A percentile compares a stretch with the other conserved stretches of the same genome.
Conservation (phyloP, 2,113 vertebrate genomes). For the Eulacestoma nigropectus region DNA sequence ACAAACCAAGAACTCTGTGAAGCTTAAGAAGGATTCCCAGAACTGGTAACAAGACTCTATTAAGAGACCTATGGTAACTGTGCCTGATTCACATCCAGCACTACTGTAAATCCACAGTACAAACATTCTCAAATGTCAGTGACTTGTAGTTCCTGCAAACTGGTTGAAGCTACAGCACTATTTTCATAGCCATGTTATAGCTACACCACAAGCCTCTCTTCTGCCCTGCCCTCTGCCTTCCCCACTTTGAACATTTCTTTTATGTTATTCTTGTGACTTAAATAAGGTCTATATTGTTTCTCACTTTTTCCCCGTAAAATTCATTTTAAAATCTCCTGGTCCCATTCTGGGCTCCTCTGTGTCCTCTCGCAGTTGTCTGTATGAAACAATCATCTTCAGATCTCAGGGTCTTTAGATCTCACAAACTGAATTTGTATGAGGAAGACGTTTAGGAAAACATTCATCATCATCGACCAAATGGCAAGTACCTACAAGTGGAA, state of each 20-base stretch:
- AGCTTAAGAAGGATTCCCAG: neutral
- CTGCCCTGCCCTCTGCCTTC: fast-evolving
- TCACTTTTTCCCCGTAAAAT: neutral
- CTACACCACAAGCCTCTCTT: neutral
- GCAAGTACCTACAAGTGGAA: neutral
- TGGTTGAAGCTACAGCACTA: neutral
- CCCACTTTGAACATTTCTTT: neutral
- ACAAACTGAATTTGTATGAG: neutral
- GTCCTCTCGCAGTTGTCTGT: neutral
- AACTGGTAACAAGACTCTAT: neutral
- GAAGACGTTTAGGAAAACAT: neutral
- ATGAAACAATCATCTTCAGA: neutral
- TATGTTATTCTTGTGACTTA: neutral
- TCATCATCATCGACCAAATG: neutral
- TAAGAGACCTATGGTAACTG: neutral
- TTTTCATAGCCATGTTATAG: neutral
- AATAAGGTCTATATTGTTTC: neutral
- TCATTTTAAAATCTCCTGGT: neutral
- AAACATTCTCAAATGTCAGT: neutral
- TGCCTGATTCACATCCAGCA: neutral
- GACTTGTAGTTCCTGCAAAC: neutral
- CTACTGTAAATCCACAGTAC: neutral
- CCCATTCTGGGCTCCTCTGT: neutral
- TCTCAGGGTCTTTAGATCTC: neutral
- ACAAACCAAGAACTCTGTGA: neutral